A percentile compares a stretch with the other conserved stretches of the same genome.
Evolutionary conservation across 2,113 vertebrate genomes (phyloP).

Genomic region (Rhinogobius similis): DNA sequence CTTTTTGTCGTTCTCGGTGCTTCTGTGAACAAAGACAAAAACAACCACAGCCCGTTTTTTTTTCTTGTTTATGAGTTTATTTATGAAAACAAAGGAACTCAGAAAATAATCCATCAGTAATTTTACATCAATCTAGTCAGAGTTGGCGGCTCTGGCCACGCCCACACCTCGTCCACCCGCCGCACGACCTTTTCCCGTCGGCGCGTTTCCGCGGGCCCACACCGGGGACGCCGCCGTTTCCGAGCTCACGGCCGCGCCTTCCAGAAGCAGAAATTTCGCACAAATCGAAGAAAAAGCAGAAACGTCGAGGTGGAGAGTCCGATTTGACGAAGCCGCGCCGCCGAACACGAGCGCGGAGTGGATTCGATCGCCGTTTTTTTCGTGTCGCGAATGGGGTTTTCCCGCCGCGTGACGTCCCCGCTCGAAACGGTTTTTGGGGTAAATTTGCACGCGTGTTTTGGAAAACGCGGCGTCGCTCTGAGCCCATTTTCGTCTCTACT

Average conservation of each 20-base stretch:
- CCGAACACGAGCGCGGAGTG: no score
- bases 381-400: no score
- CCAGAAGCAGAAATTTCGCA: no score
- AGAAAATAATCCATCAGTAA: slow-evolving; percentile 88
- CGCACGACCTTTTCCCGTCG: neutral
- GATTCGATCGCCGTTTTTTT: no score
- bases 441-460: no score
- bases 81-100: slow-evolving; percentile 92
- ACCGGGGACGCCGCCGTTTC: neutral
- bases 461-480: slow-evolving; percentile 37
- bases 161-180: neutral
- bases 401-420: no score
- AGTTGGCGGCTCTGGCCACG: slow-evolving; percentile 1
- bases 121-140: slow-evolving; percentile 80
- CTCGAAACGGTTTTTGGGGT: no score
- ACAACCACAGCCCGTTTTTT: neutral
- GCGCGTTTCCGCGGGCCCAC: neutral
- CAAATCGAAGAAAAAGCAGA: no score
- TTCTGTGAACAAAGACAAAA: neutral
- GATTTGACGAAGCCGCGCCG: no score
- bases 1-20: no score
- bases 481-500: slow-evolving; percentile 25
- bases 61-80: slow-evolving; percentile 83
- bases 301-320: no score
- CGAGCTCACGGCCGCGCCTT: no score